Evolutionary conservation across 2,888 invertebrate genomes (phyloP).

Genomic region (Sepioteuthis lessoniana): DNA sequence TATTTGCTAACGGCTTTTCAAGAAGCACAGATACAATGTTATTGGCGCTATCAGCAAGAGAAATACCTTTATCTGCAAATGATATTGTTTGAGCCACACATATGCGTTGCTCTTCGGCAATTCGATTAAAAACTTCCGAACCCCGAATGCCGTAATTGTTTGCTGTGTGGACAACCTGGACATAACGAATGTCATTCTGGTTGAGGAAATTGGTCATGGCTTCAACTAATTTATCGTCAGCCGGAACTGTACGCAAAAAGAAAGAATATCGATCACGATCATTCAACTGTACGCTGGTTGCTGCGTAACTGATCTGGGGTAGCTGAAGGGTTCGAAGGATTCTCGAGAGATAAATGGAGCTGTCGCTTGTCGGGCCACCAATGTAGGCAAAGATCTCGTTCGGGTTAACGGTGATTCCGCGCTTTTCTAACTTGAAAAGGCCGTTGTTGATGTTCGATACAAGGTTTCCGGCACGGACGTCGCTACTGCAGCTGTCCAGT

Average conservation of each 20-base stretch:
- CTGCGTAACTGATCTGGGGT: slow-evolving; percentile 67
- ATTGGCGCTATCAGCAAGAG: slow-evolving; percentile 63
- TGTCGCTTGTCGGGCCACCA: slow-evolving; percentile 65
- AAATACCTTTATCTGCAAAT: slow-evolving; percentile 61
- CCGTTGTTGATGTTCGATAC: slow-evolving; percentile 71
- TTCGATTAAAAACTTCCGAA: slow-evolving; percentile 58
- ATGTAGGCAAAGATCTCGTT: slow-evolving; percentile 67
- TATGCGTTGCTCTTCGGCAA: slow-evolving; percentile 59
- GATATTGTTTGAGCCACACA: slow-evolving; percentile 68
- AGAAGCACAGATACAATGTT: slow-evolving; percentile 62
- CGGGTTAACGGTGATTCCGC: slow-evolving; percentile 60
- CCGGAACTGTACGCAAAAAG: slow-evolving; percentile 69
- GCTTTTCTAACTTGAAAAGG: slow-evolving; percentile 56
- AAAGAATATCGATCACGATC: slow-evolving; percentile 65
- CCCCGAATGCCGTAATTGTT: slow-evolving; percentile 64
- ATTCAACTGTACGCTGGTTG: slow-evolving; percentile 61
- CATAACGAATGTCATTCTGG: slow-evolving; percentile 73
- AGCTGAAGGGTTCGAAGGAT: slow-evolving; percentile 66
- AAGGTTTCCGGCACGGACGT: slow-evolving; percentile 65
- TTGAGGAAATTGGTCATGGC: slow-evolving; percentile 73
- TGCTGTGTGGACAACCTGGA: slow-evolving; percentile 70
- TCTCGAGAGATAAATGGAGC: slow-evolving; percentile 64
- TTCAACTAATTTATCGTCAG: slow-evolving; percentile 66
- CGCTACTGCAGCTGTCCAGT: slow-evolving; percentile 69
- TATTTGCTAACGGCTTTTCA: slow-evolving; percentile 67